Evolutionary conservation across 2,797 vertebrate species (phyloP), one percentile per base, ranked within the genome.

Genomic region (Clarias fuscus): DNA sequence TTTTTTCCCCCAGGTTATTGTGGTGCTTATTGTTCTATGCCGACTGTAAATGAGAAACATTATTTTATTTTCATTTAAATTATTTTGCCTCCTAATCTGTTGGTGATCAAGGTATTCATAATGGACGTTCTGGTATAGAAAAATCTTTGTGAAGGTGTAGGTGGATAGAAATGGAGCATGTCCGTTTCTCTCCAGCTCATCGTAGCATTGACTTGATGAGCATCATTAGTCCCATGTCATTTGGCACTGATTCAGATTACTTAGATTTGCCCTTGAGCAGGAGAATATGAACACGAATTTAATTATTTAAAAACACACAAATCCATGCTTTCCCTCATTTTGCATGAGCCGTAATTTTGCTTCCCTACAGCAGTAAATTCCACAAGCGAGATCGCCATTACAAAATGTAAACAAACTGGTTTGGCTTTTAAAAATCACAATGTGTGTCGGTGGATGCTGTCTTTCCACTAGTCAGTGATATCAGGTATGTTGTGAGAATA

Each of bases 1-100:
- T 53, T 24, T n/a, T 75, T 53, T 22, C 10, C 48, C 48, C 48
- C 11, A 7, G 72, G 24, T 75, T 53, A 75, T 73, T 75, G 68
- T 27, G 24, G 58, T 68, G 88, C 30, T 88, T 84, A 88, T 91
- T 91, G 89, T 90, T 92, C 91, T 86, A 82, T 76, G 40, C 85
- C 37, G 48, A 87, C 62, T 89, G 33, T 65, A 37, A 43, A 68
- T 59, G 20, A 30, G 27, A 40, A 17, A 24, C 5, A 18, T 24
- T 17, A 53, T 53, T 53, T 53, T 53, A 53, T 53, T 13, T 53
- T 53, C 48, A 53, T 53, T 53, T 53, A 3, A 53, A 73, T 79
- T 11, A 70, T 20, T 70, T 70, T 37, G 20, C 37, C 24, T 43
- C 4, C 8, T 43, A 13, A 92, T 91, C 86, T 89, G 72, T 88